A percentile compares a stretch with the other conserved stretches of the same genome.
These are phyloP conservation scores for Proterorhinus semilunaris DNA, from an alignment of 2,113 vertebrate species.

Conservation along the genomic window DNA sequence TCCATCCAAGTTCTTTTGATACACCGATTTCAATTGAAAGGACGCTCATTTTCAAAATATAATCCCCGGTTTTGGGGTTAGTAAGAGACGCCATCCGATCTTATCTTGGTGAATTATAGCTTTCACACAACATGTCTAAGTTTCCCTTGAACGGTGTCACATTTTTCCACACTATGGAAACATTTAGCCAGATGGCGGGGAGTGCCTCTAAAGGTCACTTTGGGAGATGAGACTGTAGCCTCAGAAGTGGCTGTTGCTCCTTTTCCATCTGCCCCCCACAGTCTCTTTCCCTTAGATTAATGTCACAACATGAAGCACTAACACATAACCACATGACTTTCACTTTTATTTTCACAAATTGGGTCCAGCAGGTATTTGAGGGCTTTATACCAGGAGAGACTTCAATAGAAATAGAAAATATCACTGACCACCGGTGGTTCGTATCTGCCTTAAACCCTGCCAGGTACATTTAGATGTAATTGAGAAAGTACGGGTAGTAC, in stretches of 20 bases:
- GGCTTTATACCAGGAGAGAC: no score
- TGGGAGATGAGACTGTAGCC: background rate
- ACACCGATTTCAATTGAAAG: no score
- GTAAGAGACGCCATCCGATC: background rate
- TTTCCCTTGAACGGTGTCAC: background rate
- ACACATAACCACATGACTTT: background rate
- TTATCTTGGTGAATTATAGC: background rate
- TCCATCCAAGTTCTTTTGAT: no score
- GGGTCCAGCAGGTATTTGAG: no score
- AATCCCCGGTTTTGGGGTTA: no score
- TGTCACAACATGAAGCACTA: background rate
- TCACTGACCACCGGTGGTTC: no score
- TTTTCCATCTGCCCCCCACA: background rate
- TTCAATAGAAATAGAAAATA: no score
- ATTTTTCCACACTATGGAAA: conserved; percentile 2
- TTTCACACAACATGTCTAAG: background rate
- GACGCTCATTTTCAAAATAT: no score
- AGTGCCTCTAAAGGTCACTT: background rate
- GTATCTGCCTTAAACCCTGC: no score
- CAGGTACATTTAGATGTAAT: no score
- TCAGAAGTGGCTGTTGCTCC: background rate
- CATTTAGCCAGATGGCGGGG: background rate
- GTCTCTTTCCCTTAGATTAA: background rate
- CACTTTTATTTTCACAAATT: no score
- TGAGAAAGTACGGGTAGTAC: no score